These are phyloP conservation scores for Drosophila subobscura DNA, from an alignment of 1,140 invertebrate species.

Conservation along the genomic window DNA sequence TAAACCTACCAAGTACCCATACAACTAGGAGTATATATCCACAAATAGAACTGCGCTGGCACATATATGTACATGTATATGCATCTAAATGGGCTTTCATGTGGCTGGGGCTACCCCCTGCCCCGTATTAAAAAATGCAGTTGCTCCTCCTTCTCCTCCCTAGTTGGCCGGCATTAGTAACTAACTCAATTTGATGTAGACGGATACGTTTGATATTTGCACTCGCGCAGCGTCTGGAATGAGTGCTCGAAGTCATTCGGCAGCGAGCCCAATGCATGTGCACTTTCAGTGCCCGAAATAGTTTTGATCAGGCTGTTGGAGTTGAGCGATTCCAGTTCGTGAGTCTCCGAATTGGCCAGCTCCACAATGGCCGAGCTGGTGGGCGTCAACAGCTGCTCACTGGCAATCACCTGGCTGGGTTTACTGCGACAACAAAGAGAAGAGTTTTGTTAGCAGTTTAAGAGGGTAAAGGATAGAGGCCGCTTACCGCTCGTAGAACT, in stretches of 20 bases:
- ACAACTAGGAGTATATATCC: constrained; percentile 3
- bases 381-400: constrained; percentile 79
- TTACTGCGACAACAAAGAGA: constrained; percentile 47
- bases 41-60: constrained; percentile 60
- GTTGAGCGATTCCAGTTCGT: constrained; percentile 84
- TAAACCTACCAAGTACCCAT: constrained; percentile 44
- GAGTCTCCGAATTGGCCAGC: constrained; percentile 83
- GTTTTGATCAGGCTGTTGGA: constrained; percentile 79
- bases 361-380: constrained; percentile 82
- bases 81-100: constrained; percentile 13
- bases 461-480: too few relatives aligned
- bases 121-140: constrained; percentile 68
- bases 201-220: constrained; percentile 57
- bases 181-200: constrained; percentile 52
- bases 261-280: constrained; percentile 53
- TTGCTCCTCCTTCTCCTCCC: constrained; percentile 14
- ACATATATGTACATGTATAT: constrained; percentile 61
- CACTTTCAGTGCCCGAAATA: constrained; percentile 73
- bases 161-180: constrained; percentile 39
- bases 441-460: not conserved
- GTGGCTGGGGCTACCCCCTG: constrained; percentile 17
- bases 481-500: constrained; percentile 73
- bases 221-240: constrained; percentile 59
- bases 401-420: constrained; percentile 75
- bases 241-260: constrained; percentile 72